Conservation (phyloP, 2,888 invertebrate species). For the Ophion obscuratus region DNA sequence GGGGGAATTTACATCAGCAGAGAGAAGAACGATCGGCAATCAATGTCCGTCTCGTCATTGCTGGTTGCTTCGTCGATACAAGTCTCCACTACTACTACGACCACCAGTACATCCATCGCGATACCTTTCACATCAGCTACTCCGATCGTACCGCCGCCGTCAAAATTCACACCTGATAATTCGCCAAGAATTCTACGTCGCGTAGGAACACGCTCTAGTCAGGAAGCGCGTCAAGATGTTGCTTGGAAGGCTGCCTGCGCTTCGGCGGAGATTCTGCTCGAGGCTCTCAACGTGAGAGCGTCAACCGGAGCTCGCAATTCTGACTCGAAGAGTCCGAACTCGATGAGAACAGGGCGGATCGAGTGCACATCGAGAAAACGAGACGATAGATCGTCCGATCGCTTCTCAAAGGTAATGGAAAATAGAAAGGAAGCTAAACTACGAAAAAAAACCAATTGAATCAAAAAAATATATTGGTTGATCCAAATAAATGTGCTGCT, state of each 20-base stretch:
- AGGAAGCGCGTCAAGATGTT: constrained; percentile 72
- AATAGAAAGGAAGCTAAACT: not conserved
- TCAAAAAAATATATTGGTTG: too few relatives aligned
- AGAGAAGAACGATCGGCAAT: constrained; percentile 41
- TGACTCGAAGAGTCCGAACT: constrained; percentile 14
- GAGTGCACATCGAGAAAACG: not conserved
- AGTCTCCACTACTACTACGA: constrained; percentile 58
- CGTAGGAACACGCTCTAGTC: constrained; percentile 40
- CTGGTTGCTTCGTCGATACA: constrained; percentile 48
- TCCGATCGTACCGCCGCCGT: constrained; percentile 67
- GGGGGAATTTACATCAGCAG: not conserved
- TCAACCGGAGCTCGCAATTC: not conserved
- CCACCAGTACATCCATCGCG: constrained; percentile 63
- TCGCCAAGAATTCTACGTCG: constrained; percentile 72
- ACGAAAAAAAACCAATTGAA: not conserved
- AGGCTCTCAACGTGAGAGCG: constrained; percentile 77
- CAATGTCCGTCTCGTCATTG: constrained; percentile 64
- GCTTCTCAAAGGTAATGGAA: not conserved
- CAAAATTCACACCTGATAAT: constrained; percentile 66
- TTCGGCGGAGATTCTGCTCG: constrained; percentile 79
- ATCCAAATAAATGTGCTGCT: too few relatives aligned
- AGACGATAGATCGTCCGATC: constrained; percentile 7
- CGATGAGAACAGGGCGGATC: not conserved
- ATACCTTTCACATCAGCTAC: constrained; percentile 67
- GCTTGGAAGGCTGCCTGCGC: constrained; percentile 82